A percentile compares a stretch with the other conserved stretches of the same genome.
Conservation (phyloP, 2,797 vertebrate genomes). For the Liparis tanakae region DNA sequence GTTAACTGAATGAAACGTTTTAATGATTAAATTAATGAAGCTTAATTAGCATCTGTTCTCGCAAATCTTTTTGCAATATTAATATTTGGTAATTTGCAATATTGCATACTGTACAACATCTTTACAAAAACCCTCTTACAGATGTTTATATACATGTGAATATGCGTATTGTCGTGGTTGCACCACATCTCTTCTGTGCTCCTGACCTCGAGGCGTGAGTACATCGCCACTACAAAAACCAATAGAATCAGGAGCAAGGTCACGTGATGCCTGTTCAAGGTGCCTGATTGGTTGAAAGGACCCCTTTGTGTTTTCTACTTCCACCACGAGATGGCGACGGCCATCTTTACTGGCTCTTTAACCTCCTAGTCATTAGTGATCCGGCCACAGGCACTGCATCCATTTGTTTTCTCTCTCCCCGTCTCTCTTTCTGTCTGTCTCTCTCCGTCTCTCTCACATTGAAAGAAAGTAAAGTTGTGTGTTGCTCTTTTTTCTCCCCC, state of each 20-base stretch:
- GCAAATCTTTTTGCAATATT: too few relatives aligned
- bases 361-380: neutral
- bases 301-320: neutral
- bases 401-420: neutral
- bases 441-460: too few relatives aligned
- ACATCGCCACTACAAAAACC: neutral
- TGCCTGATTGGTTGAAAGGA: neutral
- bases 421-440: neutral
- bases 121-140: too few relatives aligned
- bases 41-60: neutral
- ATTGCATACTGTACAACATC: too few relatives aligned
- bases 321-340: constrained; percentile 57
- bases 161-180: neutral
- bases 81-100: too few relatives aligned
- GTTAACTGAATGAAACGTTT: neutral
- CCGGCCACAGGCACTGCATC: neutral
- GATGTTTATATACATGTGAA: too few relatives aligned
- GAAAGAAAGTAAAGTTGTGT: too few relatives aligned
- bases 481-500: too few relatives aligned
- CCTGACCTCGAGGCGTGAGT: neutral
- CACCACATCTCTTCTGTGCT: neutral
- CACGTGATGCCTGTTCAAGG: neutral
- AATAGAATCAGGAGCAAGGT: too few relatives aligned
- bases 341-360: neutral
- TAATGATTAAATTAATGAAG: neutral